Base-by-base conservation (phyloP, 2,113 vertebrate species). In the Oryzias celebensis region DNA sequence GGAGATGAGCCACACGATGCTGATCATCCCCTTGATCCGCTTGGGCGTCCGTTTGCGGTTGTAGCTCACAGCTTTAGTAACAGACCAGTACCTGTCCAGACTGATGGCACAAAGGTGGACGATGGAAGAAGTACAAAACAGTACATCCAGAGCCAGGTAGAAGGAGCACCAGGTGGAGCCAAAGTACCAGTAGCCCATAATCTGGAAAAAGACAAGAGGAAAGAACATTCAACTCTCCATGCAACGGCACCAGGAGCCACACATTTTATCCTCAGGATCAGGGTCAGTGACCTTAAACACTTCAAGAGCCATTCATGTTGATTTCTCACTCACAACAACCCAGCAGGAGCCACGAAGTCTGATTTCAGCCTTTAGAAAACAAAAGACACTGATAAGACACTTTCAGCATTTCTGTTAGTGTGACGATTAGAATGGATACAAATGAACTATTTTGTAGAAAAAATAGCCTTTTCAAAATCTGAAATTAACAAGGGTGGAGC, bases 51-150 rank as follows among this genome's bases (percentile, higher is more conserved):
- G 89, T 52, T 91, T 93, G 61, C 93, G 87, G 89, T 94, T 94
- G 81, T 94, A 92, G 68, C 92, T 91, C 0, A 94, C 90, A 0
- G 94, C 94, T 36, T 94, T 87, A 0, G 94, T 94, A 62, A 96
- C 88, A 0, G 94, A 94, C 94, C 94, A 96, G 89, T 95, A 95
- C 44, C 94, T 89, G 77, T 96, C 94, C 0, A 96, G 91, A 80
- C 94, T 95, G 84, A 95, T 95, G 84, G 94, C 94, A 0, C 94
- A 95, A 42, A 96, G 93, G 75, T 95, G 94, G 57, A 93, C 92
- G 0, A 95, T 96, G 82, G 94, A 95, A 0, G 94, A 91, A 0
- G 94, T 96, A 80, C 94, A 96, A 58, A 96, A 93, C 31, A 96
- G 90, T 63, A 94, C 92, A 0, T 95, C 94, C 80, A 95, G 87